Evolutionary conservation across 2,888 invertebrate genomes (phyloP).

Genomic region (Lithophane ornitopus): DNA sequence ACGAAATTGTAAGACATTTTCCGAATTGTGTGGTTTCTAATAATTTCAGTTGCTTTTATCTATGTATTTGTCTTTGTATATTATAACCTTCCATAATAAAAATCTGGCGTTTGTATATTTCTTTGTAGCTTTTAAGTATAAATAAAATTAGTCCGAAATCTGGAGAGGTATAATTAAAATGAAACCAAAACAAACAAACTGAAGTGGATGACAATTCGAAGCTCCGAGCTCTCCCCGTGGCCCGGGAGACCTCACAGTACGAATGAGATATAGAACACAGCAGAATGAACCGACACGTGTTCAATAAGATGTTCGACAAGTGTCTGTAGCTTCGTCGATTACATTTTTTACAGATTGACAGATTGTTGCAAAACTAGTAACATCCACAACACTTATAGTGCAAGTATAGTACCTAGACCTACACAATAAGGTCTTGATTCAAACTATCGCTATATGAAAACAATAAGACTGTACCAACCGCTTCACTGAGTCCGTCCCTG

Average conservation of each 20-base stretch:
- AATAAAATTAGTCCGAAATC: slow-evolving; percentile 45
- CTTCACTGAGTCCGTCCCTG: too few relatives aligned
- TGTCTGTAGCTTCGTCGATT: not conserved
- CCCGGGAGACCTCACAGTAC: not conserved
- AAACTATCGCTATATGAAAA: not conserved
- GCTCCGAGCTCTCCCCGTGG: slow-evolving; percentile 5
- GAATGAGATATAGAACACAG: slow-evolving; percentile 6
- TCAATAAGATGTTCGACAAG: too few relatives aligned
- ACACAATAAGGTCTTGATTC: not conserved
- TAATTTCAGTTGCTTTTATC: not conserved
- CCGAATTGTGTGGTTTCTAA: not conserved
- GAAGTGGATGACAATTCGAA: slow-evolving; percentile 48
- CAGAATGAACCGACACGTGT: not conserved
- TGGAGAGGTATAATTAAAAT: slow-evolving; percentile 60
- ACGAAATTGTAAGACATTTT: not conserved
- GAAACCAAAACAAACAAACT: slow-evolving; percentile 62
- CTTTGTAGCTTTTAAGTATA: slow-evolving; percentile 32
- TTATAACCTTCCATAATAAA: not conserved
- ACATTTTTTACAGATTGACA: not conserved
- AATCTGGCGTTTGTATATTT: slow-evolving; percentile 2
- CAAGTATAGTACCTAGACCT: too few relatives aligned
- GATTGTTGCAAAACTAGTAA: not conserved
- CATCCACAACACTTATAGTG: too few relatives aligned
- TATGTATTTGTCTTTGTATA: not conserved
- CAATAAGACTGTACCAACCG: not conserved